phyloP scores from a whole-genome alignment of 2,888 invertebrate genomes.

The Drosophila silvestris region DNA sequence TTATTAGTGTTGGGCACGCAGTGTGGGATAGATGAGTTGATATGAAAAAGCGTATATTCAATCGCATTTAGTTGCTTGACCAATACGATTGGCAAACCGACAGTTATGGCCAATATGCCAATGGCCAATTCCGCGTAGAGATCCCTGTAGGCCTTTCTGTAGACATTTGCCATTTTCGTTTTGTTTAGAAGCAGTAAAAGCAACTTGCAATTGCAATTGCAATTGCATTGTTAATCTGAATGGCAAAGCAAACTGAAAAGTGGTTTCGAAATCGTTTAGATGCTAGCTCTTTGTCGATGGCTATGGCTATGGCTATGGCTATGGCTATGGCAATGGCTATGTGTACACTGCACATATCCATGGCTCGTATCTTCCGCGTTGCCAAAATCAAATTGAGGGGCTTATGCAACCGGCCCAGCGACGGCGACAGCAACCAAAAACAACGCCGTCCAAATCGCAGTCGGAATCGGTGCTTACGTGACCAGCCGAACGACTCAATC shows the following conservation, averaged over 20 bases:
- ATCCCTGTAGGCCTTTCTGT: constrained; percentile 4
- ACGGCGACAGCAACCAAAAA: constrained; percentile 26
- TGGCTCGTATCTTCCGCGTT: constrained; percentile 64
- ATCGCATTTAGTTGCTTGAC: constrained; percentile 8
- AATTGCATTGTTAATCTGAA: constrained; percentile 38
- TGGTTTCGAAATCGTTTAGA: constrained; percentile 55
- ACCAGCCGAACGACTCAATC: constrained; percentile 67
- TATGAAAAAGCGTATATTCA: not conserved
- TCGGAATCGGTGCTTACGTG: constrained; percentile 71
- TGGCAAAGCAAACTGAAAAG: constrained; percentile 31
- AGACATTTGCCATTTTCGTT: constrained; percentile 15
- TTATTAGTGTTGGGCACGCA: not conserved
- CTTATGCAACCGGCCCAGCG: constrained; percentile 65
- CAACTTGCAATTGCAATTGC: constrained; percentile 21
- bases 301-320: constrained; percentile 14
- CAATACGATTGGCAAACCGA: not conserved
- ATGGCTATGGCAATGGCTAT: constrained; percentile 6
- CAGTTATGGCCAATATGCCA: constrained; percentile 1
- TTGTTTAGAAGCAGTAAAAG: constrained; percentile 30
- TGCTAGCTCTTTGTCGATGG: constrained; percentile 42
- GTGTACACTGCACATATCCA: constrained; percentile 25
- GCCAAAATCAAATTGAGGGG: constrained; percentile 70
- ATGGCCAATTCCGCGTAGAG: constrained; percentile 2
- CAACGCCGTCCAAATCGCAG: constrained; percentile 47
- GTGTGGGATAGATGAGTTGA: no score